Evolutionary conservation across 2,797 vertebrate species (phyloP), one percentile per base, ranked within the genome.

Genomic region (Pterois miles): DNA sequence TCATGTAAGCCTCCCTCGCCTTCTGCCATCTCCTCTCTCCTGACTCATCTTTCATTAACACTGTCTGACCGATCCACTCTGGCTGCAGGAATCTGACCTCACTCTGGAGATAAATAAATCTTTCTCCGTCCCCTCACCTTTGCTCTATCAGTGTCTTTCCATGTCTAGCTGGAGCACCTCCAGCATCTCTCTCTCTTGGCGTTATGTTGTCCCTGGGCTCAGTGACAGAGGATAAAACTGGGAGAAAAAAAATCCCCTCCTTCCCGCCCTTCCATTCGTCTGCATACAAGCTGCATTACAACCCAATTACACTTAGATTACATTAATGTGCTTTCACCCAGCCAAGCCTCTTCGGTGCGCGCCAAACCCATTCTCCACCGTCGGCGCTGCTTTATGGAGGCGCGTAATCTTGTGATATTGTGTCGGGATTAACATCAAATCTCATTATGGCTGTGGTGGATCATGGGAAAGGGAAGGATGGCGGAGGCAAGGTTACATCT

Each of bases 401-500:
- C 60, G n/a, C 74, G 65, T 93, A 94, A 95, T 95, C 93, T 93
- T 86, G 88, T 86, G 90, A 94, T 93, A 93, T 94, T 93, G 93
- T 84, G 90, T 79, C 68, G 70, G 93, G 95, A 95, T 96, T 94
- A 94, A 64, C 86, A 84, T 91, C 82, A 91, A 93, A 94, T 94
- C 93, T 92, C 88, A 94, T 95, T 95, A 91, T 23, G 81, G 76
- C 74, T 69, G 71, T 63, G 70, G 69, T 54, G 86, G 71, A 88
- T 89, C 76, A 77, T 40, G 50, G 59, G 58, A 65, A 36, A 34
- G n/a, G 40, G 40, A 65, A 68, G 69, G 60, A 36, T 38, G 54
- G 73, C n/a, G 60, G 60, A 59, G 71, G 57, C 8, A 23, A 74
- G 62, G 40, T 22, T 60, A 23, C 27, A 29, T 77, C 56, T 65